These are phyloP conservation scores for Acrossocheilus fasciatus DNA, from an alignment of 2,797 vertebrate species.

Conservation along the genomic window DNA sequence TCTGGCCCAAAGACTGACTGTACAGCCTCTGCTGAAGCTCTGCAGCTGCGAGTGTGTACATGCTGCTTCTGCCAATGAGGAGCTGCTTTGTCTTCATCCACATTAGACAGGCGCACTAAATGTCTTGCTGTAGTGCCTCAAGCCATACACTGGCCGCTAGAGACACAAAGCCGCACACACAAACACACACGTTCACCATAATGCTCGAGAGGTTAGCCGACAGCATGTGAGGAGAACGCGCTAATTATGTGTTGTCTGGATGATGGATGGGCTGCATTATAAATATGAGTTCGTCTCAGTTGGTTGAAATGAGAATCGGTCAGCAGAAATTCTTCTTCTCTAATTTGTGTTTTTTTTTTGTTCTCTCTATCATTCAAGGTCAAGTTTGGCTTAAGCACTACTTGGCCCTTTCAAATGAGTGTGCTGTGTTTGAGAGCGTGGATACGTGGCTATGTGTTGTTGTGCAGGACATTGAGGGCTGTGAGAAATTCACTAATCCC, in stretches of 20 bases:
- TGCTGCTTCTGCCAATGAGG: slow-evolving; percentile 23
- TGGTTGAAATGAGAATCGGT: slow-evolving; percentile 7
- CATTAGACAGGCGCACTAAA: slow-evolving; percentile 28
- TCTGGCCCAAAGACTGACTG: slow-evolving; percentile 14
- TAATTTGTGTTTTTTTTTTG: slow-evolving; percentile 4
- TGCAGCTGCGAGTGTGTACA: slow-evolving; percentile 34
- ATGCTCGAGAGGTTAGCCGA: slow-evolving; percentile 65
- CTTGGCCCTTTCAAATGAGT: slow-evolving; percentile 4
- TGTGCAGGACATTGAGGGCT: slow-evolving; percentile 12
- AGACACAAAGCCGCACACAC: slow-evolving; percentile 31
- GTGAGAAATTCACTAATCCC: slow-evolving; percentile 51
- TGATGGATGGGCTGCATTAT: slow-evolving; percentile 79
- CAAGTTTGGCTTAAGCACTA: slow-evolving; percentile 25
- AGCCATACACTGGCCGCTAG: slow-evolving; percentile 28
- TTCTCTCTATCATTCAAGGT: slow-evolving; percentile 20
- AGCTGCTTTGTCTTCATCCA: slow-evolving; percentile 35
- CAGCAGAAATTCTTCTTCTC: slow-evolving; percentile 17
- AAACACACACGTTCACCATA: slow-evolving; percentile 50
- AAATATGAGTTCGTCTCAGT: slow-evolving; percentile 67
- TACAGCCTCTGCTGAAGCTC: neutral
- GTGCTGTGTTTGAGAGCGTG: slow-evolving; percentile 13
- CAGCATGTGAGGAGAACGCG: slow-evolving; percentile 75
- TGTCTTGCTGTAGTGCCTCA: slow-evolving; percentile 44
- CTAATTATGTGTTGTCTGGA: slow-evolving; percentile 80
- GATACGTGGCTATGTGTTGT: slow-evolving; percentile 17